Percentiles rank a stretch among this genome's conserved stretches.
phyloP scores from a whole-genome alignment of 1,140 invertebrate genomes.

The Drosophila funebris region DNA sequence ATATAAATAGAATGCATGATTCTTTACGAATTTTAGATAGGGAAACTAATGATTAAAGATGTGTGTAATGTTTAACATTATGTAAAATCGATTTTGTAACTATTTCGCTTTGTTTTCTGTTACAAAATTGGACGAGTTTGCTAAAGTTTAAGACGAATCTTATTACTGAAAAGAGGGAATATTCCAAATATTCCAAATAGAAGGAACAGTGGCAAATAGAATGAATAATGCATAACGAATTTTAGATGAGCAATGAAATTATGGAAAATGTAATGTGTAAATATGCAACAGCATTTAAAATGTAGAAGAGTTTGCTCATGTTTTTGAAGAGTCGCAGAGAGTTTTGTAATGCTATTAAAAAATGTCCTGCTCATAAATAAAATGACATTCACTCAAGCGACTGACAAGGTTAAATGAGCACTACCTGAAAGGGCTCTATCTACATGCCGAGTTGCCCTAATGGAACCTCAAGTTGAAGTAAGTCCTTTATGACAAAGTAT shows the following conservation, averaged over 20 bases:
- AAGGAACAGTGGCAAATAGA: too few species aligned
- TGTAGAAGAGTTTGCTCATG: too few species aligned
- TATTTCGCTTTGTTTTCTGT: background rate
- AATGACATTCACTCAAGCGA: background rate
- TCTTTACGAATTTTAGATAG: background rate
- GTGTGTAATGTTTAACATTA: background rate
- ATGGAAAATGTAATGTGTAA: too few species aligned
- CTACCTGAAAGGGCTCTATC: too few species aligned
- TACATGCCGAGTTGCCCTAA: background rate
- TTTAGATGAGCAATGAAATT: too few species aligned
- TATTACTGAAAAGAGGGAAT: too few species aligned
- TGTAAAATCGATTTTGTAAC: background rate
- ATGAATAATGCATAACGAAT: too few species aligned
- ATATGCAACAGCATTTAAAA: too few species aligned
- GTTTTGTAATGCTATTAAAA: background rate
- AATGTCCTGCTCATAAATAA: background rate
- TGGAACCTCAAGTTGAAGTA: conserved; percentile 15
- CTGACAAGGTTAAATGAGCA: background rate
- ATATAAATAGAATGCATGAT: background rate
- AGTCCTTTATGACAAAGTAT: conserved; percentile 29
- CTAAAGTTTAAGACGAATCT: too few species aligned
- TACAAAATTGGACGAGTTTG: too few species aligned
- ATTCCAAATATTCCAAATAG: too few species aligned
- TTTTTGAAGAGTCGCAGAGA: too few species aligned
- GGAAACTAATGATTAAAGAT: background rate